Evolutionary conservation across 2,888 invertebrate species (phyloP), one percentile per base, ranked within the genome.

Genomic region (Luperina testacea): DNA sequence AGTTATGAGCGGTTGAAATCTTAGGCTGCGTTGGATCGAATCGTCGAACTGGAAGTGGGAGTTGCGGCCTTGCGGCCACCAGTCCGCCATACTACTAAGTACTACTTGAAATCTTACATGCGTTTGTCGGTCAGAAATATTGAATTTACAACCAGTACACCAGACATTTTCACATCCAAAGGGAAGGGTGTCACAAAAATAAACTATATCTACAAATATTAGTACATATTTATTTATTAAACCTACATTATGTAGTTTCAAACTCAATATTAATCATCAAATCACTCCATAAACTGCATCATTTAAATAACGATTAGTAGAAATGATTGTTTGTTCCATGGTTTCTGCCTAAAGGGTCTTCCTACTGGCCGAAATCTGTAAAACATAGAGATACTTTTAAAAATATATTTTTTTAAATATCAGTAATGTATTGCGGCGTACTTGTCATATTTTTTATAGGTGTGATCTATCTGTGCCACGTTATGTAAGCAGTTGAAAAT

Each of bases 211-310:
- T 51, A 51, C 38, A 48, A 1, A 59, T 77, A 51, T 77, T 27
- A 51, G 2, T 51, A 51, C 15, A n/a, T 48, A 59, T 57, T 38
- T 48, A 27, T 78, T 78, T 42, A 78, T 51, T 79, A 59, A 59
- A 42, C 1, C 38, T 48, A 27, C 15, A 72, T 15, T 27, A 51
- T 48, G 38, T 57, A 42, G 48, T 70, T 61, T 13, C 15, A 0
- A 70, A 79, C 38, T 78, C 38, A 38, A 69, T 78, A 48, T 48
- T 13, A 38, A 38, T 67, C 2, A 13, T 68, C 0, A 24, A 27
- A 38, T 38, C 3, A 27, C 15, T 32, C 9, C 11, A n/a, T 32
- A 48, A 48, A 48, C 1, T 42, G n/a, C 17, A 80, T 24, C 2
- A 17, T 57, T 59, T 20, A 32, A 57, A 42, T 38, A 48, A 32